Evolutionary conservation across 2,113 vertebrate species (phyloP), one percentile per base, ranked within the genome.

Genomic region (Sander vitreus): DNA sequence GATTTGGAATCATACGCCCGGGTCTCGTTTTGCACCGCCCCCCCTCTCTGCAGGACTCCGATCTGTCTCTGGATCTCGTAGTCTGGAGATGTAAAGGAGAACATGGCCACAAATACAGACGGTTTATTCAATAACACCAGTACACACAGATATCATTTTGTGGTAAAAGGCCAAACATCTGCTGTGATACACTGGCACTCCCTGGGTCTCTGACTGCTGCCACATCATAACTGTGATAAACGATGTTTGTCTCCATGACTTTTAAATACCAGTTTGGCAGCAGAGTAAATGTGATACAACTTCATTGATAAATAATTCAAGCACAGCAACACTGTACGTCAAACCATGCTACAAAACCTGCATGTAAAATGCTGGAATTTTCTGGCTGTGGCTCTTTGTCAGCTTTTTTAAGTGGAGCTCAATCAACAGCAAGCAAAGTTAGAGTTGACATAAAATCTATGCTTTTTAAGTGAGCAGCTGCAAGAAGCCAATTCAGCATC

Each of bases 31-130:
- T 96, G 88, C 92, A 99, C 95, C 33, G 87, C 91, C 47, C 96
- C 96, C 86, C 97, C 97, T 67, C 93, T 95, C 93, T 95, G 94
- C 79, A 99, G 94, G 85, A 97, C 93, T 58, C 87, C 87, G 76
- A 95, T 97, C 95, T 99, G 98, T 81, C 98, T 97, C 93, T 96
- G 95, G 93, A 99, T 99, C 97, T 99, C 98, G 88, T 95, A 99
- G 93, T 99, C 98, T 99, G 92, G 67, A 33, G 89, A 86, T 36
- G 66, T 15, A 77, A 76, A 54, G 58, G 51, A 82, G 59, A 73
- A 81, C 48, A 79, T 59, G 48, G 36, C 51, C 73, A 81, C 47
- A 81, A 59, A 79, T 19, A 54, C 60, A 72, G 54, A 76, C 33
- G 23, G 33, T 64, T 69, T 59, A n/a, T 59, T 55, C 45, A 74